A percentile compares a stretch with the other conserved stretches of the same genome.
These are phyloP conservation scores for Leucophenga varia DNA, from an alignment of 1,140 invertebrate genomes.

Conservation along the genomic window DNA sequence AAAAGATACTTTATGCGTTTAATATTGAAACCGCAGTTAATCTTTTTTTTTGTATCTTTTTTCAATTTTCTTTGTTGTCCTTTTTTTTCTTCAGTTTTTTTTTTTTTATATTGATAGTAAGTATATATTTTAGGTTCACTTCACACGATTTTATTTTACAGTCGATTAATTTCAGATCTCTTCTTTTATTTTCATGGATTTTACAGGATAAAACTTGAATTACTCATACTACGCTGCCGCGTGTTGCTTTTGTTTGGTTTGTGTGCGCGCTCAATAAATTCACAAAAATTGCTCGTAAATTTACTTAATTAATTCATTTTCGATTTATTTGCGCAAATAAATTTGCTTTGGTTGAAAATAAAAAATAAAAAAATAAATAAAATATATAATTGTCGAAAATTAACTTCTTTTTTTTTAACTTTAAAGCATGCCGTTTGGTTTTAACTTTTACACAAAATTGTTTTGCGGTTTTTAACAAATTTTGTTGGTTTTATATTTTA, in stretches of 20 bases:
- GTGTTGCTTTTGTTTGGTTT: no score
- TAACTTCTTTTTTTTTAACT: constrained; percentile 22
- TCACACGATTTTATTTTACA: constrained; percentile 20
- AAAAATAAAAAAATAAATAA: constrained; percentile 3
- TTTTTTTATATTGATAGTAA: constrained; percentile 1
- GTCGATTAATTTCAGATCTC: constrained; percentile 25
- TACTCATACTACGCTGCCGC: no score
- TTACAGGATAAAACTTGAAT: no score
- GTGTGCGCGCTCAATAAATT: no score
- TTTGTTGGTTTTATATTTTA: no score
- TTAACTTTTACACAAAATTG: constrained; percentile 35
- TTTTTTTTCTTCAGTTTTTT: no score
- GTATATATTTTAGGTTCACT: constrained; percentile 1
- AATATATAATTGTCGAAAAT: constrained; percentile 22
- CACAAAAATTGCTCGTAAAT: constrained; percentile 17
- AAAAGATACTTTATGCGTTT: no score
- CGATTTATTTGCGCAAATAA: constrained; percentile 13
- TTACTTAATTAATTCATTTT: constrained; percentile 29
- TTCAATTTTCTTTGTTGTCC: no score
- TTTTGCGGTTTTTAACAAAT: constrained; percentile 35
- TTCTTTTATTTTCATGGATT: not conserved
- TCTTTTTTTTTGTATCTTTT: no score
- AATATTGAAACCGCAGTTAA: no score
- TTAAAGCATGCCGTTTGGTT: no score
- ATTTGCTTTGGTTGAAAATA: constrained; percentile 6